phyloP scores from a whole-genome alignment of 1,140 invertebrate species.

The Brachionus sp. region DNA sequence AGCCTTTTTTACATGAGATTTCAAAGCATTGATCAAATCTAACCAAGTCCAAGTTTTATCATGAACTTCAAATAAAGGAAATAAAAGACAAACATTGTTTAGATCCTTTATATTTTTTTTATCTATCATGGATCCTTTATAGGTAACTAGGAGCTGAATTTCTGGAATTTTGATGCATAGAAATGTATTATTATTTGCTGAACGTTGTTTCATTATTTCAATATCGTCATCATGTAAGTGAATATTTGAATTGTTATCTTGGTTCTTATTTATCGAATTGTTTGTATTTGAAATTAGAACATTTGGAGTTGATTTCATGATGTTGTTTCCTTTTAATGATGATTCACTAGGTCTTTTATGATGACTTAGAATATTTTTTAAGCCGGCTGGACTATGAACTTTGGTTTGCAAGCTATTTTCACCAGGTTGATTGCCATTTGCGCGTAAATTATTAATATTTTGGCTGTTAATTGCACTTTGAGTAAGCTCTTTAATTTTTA shows the following conservation, averaged over 20 bases:
- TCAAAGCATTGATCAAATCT: constrained; percentile 90
- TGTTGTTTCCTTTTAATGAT: constrained; percentile 2
- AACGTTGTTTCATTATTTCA: constrained; percentile 70
- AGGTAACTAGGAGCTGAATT: constrained; percentile 89
- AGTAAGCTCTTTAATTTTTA: background rate
- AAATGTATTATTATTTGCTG: constrained; percentile 96
- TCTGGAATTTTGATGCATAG: constrained; percentile 95
- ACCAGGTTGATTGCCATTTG: background rate
- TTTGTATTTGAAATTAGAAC: background rate
- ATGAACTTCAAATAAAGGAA: constrained; percentile 94
- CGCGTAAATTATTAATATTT: background rate
- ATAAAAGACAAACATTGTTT: constrained; percentile 82
- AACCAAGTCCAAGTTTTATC: constrained; percentile 99
- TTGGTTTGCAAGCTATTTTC: constrained; percentile 16
- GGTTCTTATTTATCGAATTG: background rate
- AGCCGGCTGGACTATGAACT: background rate
- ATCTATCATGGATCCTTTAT: constrained; percentile 77
- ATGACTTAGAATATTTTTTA: constrained; percentile 18
- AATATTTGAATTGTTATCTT: background rate
- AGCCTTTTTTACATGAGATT: constrained; percentile 83
- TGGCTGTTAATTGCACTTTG: background rate
- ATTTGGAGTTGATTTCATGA: background rate
- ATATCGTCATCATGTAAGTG: constrained; percentile 19
- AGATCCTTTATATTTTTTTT: constrained; percentile 97
- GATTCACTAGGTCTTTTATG: constrained; percentile 23